Evolutionary conservation across 2,797 vertebrate species (phyloP).

Genomic region (Acridotheres tristis): DNA sequence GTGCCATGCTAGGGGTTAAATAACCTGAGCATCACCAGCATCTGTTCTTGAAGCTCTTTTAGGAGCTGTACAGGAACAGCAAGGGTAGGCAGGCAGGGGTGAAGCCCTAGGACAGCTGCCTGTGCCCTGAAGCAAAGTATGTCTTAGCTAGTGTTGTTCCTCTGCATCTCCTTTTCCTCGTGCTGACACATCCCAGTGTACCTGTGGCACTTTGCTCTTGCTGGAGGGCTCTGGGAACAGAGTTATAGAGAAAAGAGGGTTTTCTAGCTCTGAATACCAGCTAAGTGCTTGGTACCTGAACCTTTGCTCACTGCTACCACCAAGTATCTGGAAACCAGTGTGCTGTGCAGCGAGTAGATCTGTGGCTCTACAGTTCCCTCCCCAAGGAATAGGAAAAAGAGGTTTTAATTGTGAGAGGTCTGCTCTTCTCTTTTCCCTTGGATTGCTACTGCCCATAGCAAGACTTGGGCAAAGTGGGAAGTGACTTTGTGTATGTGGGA

Average conservation of each 20-base stretch:
- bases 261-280: neutral
- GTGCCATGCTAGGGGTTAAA: neutral
- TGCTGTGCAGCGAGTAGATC: neutral
- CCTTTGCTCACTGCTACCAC: neutral
- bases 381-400: neutral
- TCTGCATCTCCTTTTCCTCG: neutral
- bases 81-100: neutral
- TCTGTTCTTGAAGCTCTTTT: neutral
- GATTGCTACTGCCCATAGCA: neutral
- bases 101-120: neutral
- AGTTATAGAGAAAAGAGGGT: neutral
- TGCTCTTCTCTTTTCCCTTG: neutral
- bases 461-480: neutral
- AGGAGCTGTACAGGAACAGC: neutral
- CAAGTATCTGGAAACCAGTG: neutral
- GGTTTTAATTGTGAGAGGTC: neutral
- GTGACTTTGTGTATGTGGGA: neutral
- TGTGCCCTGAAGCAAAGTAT: neutral
- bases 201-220: neutral
- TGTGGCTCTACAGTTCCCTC: neutral
- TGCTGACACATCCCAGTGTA: neutral
- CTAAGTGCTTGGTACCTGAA: neutral
- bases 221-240: neutral
- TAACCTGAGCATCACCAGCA: fast-evolving
- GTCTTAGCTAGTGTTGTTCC: neutral